A percentile compares a stretch with the other conserved stretches of the same genome.
Evolutionary conservation across 2,113 vertebrate genomes (phyloP).

Genomic region (Clarias batrachus): DNA sequence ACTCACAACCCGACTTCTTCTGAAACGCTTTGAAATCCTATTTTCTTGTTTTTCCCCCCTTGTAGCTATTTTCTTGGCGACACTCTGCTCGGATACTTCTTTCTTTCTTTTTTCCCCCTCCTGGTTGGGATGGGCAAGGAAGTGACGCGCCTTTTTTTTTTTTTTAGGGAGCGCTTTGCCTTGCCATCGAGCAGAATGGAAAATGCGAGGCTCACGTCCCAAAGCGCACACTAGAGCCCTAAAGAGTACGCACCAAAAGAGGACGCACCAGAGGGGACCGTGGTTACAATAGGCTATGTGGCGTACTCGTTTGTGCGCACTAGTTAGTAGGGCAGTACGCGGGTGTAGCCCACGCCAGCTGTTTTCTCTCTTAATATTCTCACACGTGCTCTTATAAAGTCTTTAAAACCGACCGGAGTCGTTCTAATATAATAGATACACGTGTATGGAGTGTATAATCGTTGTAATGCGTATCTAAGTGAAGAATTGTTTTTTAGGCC

Average conservation of each 20-base stretch:
- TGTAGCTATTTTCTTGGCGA: constrained; percentile 47
- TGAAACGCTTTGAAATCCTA: constrained; percentile 46
- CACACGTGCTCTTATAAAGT: not conserved
- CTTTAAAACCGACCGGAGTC: not conserved
- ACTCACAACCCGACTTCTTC: constrained; percentile 50
- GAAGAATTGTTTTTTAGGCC: not conserved
- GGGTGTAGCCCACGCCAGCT: not conserved
- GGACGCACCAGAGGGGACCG: not conserved
- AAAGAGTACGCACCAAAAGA: not conserved
- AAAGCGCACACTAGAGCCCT: constrained; percentile 18
- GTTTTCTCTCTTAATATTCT: not conserved
- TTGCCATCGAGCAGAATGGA: constrained; percentile 14
- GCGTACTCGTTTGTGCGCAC: constrained; percentile 2
- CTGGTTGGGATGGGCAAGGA: constrained; percentile 76
- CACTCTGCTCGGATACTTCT: constrained; percentile 62
- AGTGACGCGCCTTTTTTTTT: constrained; percentile 69
- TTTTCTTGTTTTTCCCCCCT: constrained; percentile 63
- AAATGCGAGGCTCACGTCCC: constrained; percentile 9
- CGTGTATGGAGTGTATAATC: no score
- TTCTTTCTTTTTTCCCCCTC: constrained; percentile 64
- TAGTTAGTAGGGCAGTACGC: not conserved
- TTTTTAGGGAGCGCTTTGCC: constrained; percentile 24
- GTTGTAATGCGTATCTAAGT: not conserved
- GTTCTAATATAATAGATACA: not conserved
- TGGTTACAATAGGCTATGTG: not conserved